These are phyloP conservation scores for Agonopterix subpropinquella DNA, from an alignment of 2,888 invertebrate genomes.

Conservation along the genomic window DNA sequence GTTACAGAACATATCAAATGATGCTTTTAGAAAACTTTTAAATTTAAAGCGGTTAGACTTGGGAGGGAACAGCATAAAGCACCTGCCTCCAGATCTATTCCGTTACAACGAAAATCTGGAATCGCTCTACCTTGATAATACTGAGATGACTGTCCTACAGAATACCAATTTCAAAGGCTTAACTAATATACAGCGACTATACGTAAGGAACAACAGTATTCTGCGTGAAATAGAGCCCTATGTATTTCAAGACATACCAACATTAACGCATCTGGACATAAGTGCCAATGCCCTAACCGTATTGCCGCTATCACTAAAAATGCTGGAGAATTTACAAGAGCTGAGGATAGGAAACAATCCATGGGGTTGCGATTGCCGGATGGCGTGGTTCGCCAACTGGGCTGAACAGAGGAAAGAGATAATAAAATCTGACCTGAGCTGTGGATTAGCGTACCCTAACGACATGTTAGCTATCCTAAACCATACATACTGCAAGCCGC, in stretches of 20 bases:
- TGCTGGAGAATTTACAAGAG: constrained; percentile 77
- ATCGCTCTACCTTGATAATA: constrained; percentile 79
- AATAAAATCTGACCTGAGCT: constrained; percentile 78
- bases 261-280: constrained; percentile 79
- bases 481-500: constrained; percentile 82
- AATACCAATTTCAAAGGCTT: constrained; percentile 81
- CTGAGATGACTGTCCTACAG: constrained; percentile 78
- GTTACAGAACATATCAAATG: constrained; percentile 74
- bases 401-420: constrained; percentile 68
- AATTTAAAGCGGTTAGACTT: constrained; percentile 75
- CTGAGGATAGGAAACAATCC: constrained; percentile 84
- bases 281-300: constrained; percentile 82
- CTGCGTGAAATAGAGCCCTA: constrained; percentile 78
- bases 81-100: constrained; percentile 78
- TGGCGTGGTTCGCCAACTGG: constrained; percentile 82
- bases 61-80: constrained; percentile 75
- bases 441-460: constrained; percentile 79
- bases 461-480: constrained; percentile 83
- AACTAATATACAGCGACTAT: constrained; percentile 71
- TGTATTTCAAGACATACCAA: constrained; percentile 77
- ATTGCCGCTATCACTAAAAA: constrained; percentile 81
- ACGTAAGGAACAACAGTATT: constrained; percentile 76
- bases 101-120: constrained; percentile 77
- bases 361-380: constrained; percentile 91
- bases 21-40: constrained; percentile 76